phyloP scores from a whole-genome alignment of 2,797 vertebrate species.

The Rhabdomys pumilio region DNA sequence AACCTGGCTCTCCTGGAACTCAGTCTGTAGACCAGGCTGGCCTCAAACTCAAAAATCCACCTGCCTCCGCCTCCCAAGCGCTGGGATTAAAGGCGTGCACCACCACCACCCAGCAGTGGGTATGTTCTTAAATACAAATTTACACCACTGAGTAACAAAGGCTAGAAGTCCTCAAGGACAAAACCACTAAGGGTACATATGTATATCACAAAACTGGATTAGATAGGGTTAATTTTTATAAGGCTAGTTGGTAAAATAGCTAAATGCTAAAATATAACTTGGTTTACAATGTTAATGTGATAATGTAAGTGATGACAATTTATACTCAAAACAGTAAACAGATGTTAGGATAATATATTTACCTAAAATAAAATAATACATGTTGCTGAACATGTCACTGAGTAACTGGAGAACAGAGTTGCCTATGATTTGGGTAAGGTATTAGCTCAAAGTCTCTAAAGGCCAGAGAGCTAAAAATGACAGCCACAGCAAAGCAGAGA shows the following conservation, averaged over 20 bases:
- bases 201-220: not conserved
- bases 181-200: not conserved
- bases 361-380: conserved; percentile 40
- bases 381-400: not conserved
- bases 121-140: not conserved
- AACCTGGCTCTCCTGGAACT: no score
- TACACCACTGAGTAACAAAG: not conserved
- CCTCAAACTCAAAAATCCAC: no score
- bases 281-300: not conserved
- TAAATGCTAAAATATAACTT: conserved; percentile 1
- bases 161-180: not conserved
- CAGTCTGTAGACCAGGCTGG: no score
- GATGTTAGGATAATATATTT: not conserved
- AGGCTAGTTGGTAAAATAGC: not conserved
- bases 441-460: not conserved
- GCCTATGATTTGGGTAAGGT: not conserved
- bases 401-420: not conserved
- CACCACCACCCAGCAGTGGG: no score
- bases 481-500: not conserved
- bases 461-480: not conserved
- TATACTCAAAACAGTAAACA: conserved; percentile 34
- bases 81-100: no score
- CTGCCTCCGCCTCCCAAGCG: no score
- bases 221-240: not conserved
- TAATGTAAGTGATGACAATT: not conserved